Conservation (phyloP, 2,797 vertebrate species). For the Natrix natrix region DNA sequence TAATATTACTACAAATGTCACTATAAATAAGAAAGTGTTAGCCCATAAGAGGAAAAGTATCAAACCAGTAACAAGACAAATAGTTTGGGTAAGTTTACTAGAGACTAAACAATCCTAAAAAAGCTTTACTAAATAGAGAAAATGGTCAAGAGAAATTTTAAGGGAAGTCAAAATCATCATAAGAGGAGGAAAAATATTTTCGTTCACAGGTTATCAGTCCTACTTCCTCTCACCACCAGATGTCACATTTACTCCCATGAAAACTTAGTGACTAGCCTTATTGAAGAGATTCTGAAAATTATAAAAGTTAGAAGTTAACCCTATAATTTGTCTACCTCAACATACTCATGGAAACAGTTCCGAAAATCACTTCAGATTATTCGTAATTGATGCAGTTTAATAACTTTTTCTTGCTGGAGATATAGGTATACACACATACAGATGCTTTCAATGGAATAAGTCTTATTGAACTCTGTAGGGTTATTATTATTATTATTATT, state of each 20-base stretch:
- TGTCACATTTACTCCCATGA: constrained; percentile 16
- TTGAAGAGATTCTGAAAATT: background rate
- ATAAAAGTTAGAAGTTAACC: background rate
- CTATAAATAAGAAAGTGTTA: background rate
- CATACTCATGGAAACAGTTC: background rate
- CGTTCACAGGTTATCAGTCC: background rate
- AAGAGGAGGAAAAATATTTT: background rate
- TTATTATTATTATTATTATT: too few relatives aligned
- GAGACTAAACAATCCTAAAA: background rate
- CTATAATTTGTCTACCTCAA: background rate
- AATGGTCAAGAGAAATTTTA: background rate
- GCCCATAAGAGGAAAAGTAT: background rate
- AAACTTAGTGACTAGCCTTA: background rate
- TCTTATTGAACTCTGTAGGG: background rate
- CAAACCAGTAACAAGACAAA: background rate
- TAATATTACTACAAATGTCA: background rate
- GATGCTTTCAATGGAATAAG: background rate
- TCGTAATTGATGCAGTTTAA: background rate
- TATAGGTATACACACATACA: background rate
- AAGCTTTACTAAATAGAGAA: background rate
- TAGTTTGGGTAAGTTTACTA: background rate
- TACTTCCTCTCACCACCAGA: constrained; percentile 11
- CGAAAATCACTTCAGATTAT: background rate
- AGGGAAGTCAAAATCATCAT: background rate
- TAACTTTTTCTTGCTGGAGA: background rate